Conservation (phyloP, 2,888 invertebrate species). For the Morinoia aosen region DNA sequence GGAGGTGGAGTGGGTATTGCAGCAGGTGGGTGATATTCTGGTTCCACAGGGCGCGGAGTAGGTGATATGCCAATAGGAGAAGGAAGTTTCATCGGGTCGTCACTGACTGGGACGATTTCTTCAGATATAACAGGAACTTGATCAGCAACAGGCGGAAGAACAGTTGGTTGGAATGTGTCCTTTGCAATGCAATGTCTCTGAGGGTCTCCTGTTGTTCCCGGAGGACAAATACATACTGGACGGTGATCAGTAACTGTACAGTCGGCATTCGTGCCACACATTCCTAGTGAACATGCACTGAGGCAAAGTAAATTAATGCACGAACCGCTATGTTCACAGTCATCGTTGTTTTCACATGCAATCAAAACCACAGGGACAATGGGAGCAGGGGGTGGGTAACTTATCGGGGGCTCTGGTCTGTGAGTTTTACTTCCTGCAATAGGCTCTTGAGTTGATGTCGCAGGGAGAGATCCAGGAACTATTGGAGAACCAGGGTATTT, state of each 20-base stretch:
- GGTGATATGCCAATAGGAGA: constrained; percentile 78
- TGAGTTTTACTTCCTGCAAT: constrained; percentile 20
- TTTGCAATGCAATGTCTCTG: constrained; percentile 29
- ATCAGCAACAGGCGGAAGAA: constrained; percentile 72
- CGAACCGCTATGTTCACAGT: constrained; percentile 60
- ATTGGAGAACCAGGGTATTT: constrained; percentile 87
- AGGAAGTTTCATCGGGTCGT: constrained; percentile 88
- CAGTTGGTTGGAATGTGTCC: constrained; percentile 80
- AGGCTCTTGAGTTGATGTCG: background rate
- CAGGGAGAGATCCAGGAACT: constrained; percentile 7
- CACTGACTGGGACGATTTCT: constrained; percentile 82
- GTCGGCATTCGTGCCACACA: constrained; percentile 75
- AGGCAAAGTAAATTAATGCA: constrained; percentile 62
- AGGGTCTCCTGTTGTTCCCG: constrained; percentile 84
- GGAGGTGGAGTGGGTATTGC: constrained; percentile 83
- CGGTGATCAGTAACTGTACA: constrained; percentile 85
- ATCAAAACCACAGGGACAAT: constrained; percentile 54
- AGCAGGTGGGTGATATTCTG: constrained; percentile 85
- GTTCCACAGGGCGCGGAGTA: constrained; percentile 88
- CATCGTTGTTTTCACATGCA: constrained; percentile 60
- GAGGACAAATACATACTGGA: constrained; percentile 83
- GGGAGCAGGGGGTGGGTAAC: constrained; percentile 68
- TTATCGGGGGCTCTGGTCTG: background rate
- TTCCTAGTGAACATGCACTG: constrained; percentile 73
- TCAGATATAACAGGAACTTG: constrained; percentile 67